phyloP scores from a whole-genome alignment of 2,888 invertebrate genomes.

The Philaethria dido region DNA sequence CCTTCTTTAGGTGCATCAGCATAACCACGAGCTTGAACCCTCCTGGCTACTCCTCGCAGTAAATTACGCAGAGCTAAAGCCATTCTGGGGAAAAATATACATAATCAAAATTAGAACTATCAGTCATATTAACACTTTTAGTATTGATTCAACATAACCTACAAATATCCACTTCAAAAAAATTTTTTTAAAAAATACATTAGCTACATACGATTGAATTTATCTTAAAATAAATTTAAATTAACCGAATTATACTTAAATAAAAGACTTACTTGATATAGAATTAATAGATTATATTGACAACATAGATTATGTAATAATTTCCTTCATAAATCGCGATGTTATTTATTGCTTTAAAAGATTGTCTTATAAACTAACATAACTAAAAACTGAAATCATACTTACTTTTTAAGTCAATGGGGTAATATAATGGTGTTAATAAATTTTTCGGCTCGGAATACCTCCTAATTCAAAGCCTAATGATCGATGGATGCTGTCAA shows the following conservation, averaged over 20 bases:
- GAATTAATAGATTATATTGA: conserved; percentile 21
- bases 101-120: neutral
- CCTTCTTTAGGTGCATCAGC: conserved; percentile 83
- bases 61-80: conserved; percentile 80
- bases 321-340: conserved; percentile 12
- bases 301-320: conserved; percentile 48
- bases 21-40: conserved; percentile 85
- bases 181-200: neutral
- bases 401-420: conserved; percentile 17
- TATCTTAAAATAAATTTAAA: neutral
- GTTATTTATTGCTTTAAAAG: neutral
- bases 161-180: neutral
- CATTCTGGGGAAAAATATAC: conserved; percentile 65
- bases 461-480: conserved; percentile 10
- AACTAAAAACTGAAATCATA: neutral
- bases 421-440: conserved; percentile 11
- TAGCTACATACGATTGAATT: neutral
- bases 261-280: neutral
- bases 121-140: neutral
- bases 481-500: conserved; percentile 25
- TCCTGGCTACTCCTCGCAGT: conserved; percentile 69
- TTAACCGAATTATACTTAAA: neutral
- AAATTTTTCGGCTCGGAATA: conserved; percentile 13
- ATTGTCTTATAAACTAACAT: neutral
- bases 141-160: conserved; percentile 1